Base-by-base conservation (phyloP, 2,888 invertebrate genomes). In the Didymodactylos carnosus region DNA sequence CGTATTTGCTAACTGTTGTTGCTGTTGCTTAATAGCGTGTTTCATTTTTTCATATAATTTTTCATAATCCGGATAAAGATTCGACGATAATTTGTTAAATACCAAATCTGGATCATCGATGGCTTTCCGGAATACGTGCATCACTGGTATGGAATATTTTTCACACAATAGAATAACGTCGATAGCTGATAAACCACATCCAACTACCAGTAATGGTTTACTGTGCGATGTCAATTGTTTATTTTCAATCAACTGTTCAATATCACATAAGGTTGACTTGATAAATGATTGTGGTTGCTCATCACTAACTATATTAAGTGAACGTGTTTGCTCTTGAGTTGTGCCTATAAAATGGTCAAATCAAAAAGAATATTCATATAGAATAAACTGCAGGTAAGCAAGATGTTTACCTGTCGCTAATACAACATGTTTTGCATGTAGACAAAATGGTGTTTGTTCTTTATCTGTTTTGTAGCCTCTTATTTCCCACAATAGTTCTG, bases 171-270 rank as follows among this genome's bases (percentile, higher is more conserved):
- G 86, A 76, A 93, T 88, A n/a, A 91, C 92, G 84, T 94, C 94
- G 0, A 93, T 93, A 2, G 93, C 92, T 79, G 89, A 90, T 75
- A 94, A 86, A 2, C 94, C 94, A 0, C 91, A 91, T 0, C 94
- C 94, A 72, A 94, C 88, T 25, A 94, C 87, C 76, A 93, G 83
- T 51, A 91, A 88, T 0, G 89, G 87, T 35, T 62, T 62, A n/a
- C 35, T 29, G 35, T 19, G 8, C 11, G 29, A 35, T 19, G 35
- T 35, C 19, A 62, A 29, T 62, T 62, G 29, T 62, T 29, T 62
- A 35, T 62, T 62, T n/a, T 35, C 11, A 35, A 62, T 62, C 19
- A 62, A 8, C 19, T 62, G 7, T 62, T 62, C 62, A 62, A 62
- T 62, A 62, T 62, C 35, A 35, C 8, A 10, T 29, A 62, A 35